A percentile compares a stretch with the other conserved stretches of the same genome.
Conservation (phyloP, 2,113 vertebrate species). For the Aegithalos caudatus region DNA sequence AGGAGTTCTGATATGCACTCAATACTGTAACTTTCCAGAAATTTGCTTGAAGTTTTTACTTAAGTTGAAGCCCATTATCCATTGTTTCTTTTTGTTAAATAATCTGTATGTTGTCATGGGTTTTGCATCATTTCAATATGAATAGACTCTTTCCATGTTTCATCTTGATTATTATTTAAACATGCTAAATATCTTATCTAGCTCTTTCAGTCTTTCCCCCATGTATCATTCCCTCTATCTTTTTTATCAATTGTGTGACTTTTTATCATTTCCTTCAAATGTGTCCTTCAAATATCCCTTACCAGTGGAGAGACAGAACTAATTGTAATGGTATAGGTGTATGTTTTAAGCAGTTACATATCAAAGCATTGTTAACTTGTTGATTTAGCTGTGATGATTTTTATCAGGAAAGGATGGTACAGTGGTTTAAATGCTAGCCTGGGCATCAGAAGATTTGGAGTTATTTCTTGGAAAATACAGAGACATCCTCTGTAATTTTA, state of each 20-base stretch:
- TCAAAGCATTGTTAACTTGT: not conserved
- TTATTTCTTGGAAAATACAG: not conserved
- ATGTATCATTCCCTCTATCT: not conserved
- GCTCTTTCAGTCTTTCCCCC: not conserved
- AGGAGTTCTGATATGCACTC: not conserved
- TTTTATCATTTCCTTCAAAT: not conserved
- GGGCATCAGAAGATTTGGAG: not conserved
- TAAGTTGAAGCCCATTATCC: not conserved
- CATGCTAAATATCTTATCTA: not conserved
- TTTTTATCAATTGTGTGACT: not conserved
- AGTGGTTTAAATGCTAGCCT: not conserved
- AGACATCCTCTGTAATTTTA: not conserved
- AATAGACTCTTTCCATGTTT: not conserved
- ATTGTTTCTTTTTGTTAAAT: not conserved
- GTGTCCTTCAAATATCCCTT: not conserved
- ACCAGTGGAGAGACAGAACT: not conserved
- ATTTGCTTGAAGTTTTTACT: not conserved
- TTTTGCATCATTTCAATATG: not conserved
- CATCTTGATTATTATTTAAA: not conserved
- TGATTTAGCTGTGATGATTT: not conserved
- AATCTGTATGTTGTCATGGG: not conserved
- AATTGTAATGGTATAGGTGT: not conserved
- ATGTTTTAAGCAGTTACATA: not conserved
- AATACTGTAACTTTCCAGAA: not conserved
- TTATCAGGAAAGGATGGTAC: not conserved